Conservation (phyloP, 1,140 invertebrate genomes). For the Geopemphigus sp. region DNA sequence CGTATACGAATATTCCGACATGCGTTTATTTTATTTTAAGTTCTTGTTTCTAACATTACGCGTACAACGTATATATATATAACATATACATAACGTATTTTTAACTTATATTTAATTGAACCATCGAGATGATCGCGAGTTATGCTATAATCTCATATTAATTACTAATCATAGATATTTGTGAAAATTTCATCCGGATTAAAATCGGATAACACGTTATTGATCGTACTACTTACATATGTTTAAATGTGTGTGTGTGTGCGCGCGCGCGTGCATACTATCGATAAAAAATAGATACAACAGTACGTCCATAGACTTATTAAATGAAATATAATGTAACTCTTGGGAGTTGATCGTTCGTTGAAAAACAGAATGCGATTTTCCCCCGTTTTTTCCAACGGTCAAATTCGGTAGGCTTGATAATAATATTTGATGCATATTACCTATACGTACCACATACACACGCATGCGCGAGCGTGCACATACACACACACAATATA, state of each 20-base stretch:
- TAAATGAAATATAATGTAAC: not conserved
- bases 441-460: too few relatives aligned
- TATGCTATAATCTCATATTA: slow-evolving; percentile 1
- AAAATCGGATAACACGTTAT: slow-evolving; percentile 25
- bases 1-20: too few relatives aligned
- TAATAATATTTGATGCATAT: not conserved
- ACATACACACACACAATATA: too few relatives aligned
- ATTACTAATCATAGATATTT: not conserved
- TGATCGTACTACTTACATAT: not conserved
- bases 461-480: too few relatives aligned
- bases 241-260: too few relatives aligned
- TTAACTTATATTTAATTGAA: not conserved
- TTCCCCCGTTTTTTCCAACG: not conserved
- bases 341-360: too few relatives aligned
- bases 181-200: not conserved
- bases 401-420: not conserved
- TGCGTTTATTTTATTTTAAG: too few relatives aligned
- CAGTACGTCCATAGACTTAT: not conserved
- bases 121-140: not conserved
- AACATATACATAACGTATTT: not conserved
- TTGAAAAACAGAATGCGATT: slow-evolving; percentile 12
- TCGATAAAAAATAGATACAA: too few relatives aligned
- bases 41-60: too few relatives aligned
- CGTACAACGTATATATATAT: not conserved
- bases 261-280: too few relatives aligned